A percentile compares a stretch with the other conserved stretches of the same genome.
phyloP scores from a whole-genome alignment of 2,888 invertebrate genomes.

The Phengaris arion region DNA sequence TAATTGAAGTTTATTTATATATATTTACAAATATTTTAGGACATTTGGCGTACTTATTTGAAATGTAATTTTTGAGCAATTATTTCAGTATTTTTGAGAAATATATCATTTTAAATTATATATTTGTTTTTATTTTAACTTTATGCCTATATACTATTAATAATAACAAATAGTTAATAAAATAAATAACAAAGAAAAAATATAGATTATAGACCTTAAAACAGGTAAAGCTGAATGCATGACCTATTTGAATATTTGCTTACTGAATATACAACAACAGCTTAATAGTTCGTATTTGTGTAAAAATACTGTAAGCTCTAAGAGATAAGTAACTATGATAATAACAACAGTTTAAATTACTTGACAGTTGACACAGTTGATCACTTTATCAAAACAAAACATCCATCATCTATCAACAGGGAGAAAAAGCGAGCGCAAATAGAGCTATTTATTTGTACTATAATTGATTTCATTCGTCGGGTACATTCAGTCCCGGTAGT shows the following conservation, averaged over 20 bases:
- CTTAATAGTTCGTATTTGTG: slow-evolving; percentile 8
- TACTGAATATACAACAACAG: background rate
- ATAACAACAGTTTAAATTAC: background rate
- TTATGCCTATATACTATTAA: background rate
- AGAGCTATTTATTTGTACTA: background rate
- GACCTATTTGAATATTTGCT: background rate
- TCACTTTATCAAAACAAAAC: background rate
- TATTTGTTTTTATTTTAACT: slow-evolving; percentile 48
- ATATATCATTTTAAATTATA: slow-evolving; percentile 67
- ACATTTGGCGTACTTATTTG: slow-evolving; percentile 67
- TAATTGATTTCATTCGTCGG: background rate
- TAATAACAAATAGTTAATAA: background rate
- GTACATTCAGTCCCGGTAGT: background rate
- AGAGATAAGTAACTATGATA: background rate
- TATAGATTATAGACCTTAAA: background rate
- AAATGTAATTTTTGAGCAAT: slow-evolving; percentile 72
- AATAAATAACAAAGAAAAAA: background rate
- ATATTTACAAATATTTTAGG: slow-evolving; percentile 72
- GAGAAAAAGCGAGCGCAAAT: background rate
- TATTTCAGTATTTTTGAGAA: slow-evolving; percentile 71
- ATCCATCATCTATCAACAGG: background rate
- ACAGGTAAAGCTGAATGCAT: background rate
- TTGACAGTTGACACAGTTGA: background rate
- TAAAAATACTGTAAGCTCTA: slow-evolving; percentile 20
- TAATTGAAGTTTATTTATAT: slow-evolving; percentile 70